Evolutionary conservation across 1,140 invertebrate species (phyloP).

Genomic region (Grapholita molesta): DNA sequence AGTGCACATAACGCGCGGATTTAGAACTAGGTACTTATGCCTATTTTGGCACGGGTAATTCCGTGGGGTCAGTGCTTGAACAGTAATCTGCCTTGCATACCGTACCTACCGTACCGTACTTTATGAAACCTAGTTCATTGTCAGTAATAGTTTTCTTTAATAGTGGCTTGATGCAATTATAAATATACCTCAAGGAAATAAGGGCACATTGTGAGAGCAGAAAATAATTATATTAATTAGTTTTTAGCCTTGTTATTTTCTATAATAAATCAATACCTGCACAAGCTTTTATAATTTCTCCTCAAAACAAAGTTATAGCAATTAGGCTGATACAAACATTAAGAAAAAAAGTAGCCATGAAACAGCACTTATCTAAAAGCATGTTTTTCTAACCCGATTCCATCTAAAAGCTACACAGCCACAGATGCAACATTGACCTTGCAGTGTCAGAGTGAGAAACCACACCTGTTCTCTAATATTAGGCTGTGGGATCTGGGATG

Average conservation of each 20-base stretch:
- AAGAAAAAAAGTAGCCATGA: background rate
- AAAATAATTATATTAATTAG: too few species aligned
- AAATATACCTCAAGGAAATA: too few species aligned
- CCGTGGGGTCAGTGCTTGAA: background rate
- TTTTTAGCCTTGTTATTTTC: too few species aligned
- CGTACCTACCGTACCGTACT: too few species aligned
- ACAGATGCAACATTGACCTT: background rate
- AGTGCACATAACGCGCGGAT: background rate
- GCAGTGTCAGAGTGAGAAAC: background rate
- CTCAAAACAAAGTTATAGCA: background rate
- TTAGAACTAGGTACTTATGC: background rate
- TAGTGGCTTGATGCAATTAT: too few species aligned
- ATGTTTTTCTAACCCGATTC: background rate
- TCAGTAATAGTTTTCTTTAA: too few species aligned
- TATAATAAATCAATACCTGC: too few species aligned
- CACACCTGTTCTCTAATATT: conserved; percentile 1
- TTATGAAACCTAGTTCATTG: too few species aligned
- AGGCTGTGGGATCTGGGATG: background rate
- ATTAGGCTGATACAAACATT: background rate
- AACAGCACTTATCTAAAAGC: background rate
- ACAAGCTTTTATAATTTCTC: background rate
- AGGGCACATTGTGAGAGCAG: too few species aligned
- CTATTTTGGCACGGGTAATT: background rate
- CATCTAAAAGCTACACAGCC: background rate
- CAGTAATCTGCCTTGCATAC: background rate